Evolutionary conservation across 2,888 invertebrate genomes (phyloP).

Genomic region (Ptychoptera albimana): DNA sequence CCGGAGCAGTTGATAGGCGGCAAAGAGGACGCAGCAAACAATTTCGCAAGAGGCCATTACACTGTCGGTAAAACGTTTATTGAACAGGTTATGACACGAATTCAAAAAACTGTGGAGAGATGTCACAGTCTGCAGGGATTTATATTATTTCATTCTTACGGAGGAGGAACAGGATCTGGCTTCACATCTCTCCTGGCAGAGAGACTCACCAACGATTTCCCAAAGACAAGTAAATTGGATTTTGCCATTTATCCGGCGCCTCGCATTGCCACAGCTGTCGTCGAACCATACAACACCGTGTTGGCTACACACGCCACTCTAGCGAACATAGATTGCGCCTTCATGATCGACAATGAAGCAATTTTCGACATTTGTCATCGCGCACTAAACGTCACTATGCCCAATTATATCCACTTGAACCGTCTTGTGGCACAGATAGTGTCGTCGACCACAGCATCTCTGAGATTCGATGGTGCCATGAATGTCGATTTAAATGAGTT

Average conservation of each 20-base stretch:
- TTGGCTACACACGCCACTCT: constrained; percentile 77
- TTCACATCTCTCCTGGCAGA: constrained; percentile 76
- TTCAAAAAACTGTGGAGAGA: constrained; percentile 62
- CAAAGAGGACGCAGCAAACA: constrained; percentile 81
- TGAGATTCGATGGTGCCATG: constrained; percentile 68
- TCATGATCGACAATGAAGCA: constrained; percentile 85
- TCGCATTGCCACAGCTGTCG: constrained; percentile 73
- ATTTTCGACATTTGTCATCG: constrained; percentile 71
- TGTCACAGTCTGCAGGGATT: constrained; percentile 71
- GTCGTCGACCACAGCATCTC: constrained; percentile 66
- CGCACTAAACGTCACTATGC: constrained; percentile 41
- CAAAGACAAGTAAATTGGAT: constrained; percentile 70
- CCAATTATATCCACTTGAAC: constrained; percentile 53
- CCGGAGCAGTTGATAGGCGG: constrained; percentile 72
- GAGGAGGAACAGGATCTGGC: constrained; percentile 69
- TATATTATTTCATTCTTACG: constrained; percentile 80
- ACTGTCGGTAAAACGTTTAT: constrained; percentile 70
- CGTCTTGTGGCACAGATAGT: constrained; percentile 52
- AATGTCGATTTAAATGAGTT: constrained; percentile 81
- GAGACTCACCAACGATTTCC: constrained; percentile 61
- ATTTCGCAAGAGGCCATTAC: constrained; percentile 75
- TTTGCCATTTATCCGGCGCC: constrained; percentile 25
- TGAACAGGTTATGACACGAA: constrained; percentile 51
- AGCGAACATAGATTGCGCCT: constrained; percentile 69
- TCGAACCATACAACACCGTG: constrained; percentile 82